Evolutionary conservation across 2,113 vertebrate species (phyloP).

Genomic region (Scatophagus argus): DNA sequence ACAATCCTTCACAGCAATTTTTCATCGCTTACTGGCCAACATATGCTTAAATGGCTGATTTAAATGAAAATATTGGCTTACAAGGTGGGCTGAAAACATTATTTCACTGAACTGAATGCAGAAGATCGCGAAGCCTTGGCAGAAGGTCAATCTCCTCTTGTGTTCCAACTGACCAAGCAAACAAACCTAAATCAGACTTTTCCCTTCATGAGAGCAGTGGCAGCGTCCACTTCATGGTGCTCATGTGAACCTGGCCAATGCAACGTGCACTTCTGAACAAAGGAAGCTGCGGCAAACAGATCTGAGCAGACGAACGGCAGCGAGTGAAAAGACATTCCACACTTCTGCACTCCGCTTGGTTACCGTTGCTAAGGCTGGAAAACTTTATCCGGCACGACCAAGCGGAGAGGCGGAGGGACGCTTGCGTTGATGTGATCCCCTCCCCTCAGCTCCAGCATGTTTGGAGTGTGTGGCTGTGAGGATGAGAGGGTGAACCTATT

Average conservation of each 20-base stretch:
- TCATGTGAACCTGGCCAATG: neutral
- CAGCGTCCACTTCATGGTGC: neutral
- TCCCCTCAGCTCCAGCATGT: conserved; percentile 11
- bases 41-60: too few relatives aligned
- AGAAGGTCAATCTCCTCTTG: too few relatives aligned
- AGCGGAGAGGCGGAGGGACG: conserved; percentile 18
- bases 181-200: neutral
- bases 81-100: too few relatives aligned
- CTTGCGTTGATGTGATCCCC: neutral
- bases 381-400: conserved; percentile 48
- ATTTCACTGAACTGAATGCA: too few relatives aligned
- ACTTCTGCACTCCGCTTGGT: conserved; percentile 45
- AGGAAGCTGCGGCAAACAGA: conserved; percentile 10
- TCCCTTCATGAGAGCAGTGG: neutral
- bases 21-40: too few relatives aligned
- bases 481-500: conserved; percentile 3
- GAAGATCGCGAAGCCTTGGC: too few relatives aligned
- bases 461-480: neutral
- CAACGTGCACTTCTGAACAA: neutral
- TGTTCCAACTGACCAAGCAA: too few relatives aligned
- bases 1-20: too few relatives aligned
- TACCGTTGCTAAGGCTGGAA: conserved; percentile 69
- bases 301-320: conserved; percentile 2
- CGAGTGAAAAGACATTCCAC: conserved; percentile 47
- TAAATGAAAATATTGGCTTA: too few relatives aligned